Percentiles rank a stretch among this genome's conserved stretches.
Conservation (phyloP, 2,888 invertebrate genomes). For the Psylliodes chrysocephalus region DNA sequence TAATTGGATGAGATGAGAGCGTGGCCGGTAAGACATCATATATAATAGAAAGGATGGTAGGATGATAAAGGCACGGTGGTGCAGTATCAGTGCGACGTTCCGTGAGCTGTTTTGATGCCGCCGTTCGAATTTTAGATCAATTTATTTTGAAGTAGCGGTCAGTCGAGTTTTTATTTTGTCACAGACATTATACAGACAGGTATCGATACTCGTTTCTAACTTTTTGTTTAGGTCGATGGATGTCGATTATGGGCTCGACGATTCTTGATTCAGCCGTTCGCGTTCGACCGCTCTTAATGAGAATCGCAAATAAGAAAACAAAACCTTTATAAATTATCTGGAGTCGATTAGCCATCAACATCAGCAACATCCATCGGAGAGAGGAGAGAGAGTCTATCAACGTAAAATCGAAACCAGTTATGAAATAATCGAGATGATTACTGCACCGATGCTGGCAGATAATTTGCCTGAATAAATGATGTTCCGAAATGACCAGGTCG, state of each 20-base stretch:
- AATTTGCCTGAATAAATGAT: slow-evolving; percentile 60
- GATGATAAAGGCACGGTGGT: neutral
- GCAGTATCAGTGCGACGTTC: slow-evolving; percentile 12
- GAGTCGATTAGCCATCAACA: slow-evolving; percentile 60
- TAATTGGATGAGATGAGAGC: neutral
- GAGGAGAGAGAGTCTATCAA: slow-evolving; percentile 59
- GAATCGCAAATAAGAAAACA: slow-evolving; percentile 63
- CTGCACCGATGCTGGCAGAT: slow-evolving; percentile 59
- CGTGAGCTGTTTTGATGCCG: slow-evolving; percentile 35
- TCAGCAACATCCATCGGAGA: slow-evolving; percentile 19
- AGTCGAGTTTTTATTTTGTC: slow-evolving; percentile 63
- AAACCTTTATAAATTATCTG: slow-evolving; percentile 63
- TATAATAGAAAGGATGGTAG: neutral
- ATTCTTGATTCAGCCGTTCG: slow-evolving; percentile 20
- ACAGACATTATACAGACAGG: slow-evolving; percentile 62
- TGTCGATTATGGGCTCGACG: slow-evolving; percentile 52
- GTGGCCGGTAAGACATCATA: neutral
- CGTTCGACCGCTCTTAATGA: slow-evolving; percentile 56
- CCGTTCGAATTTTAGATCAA: slow-evolving; percentile 57
- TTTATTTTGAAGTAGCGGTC: slow-evolving; percentile 58
- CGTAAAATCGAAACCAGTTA: slow-evolving; percentile 64
- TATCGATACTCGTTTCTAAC: slow-evolving; percentile 60
- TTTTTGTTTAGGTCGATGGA: slow-evolving; percentile 58
- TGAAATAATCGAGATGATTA: slow-evolving; percentile 63
- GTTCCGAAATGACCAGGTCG: slow-evolving; percentile 41